Evolutionary conservation across 2,797 vertebrate genomes (phyloP).

Genomic region (Numenius phaeopus): DNA sequence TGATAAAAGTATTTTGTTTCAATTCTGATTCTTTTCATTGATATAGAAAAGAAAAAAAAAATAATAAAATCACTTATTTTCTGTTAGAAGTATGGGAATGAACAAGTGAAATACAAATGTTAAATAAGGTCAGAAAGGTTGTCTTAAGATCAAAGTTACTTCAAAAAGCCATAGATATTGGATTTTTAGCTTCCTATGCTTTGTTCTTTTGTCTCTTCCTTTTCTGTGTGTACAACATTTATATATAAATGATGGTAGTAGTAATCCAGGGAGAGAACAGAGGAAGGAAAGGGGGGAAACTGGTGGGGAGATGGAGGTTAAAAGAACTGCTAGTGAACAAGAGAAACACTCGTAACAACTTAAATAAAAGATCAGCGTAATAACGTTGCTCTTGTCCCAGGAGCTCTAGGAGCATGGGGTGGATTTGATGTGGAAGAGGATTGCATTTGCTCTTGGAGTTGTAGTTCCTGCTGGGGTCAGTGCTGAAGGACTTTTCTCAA

Average conservation of each 20-base stretch:
- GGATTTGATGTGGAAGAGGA: not conserved
- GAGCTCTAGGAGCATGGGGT: not conserved
- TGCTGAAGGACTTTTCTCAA: not conserved
- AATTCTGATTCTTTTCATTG: not conserved
- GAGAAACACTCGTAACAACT: not conserved
- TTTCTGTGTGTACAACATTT: not conserved
- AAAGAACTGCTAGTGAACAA: not conserved
- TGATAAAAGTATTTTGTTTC: not conserved
- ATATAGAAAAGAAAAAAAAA: too few relatives aligned
- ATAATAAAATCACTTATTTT: fast-evolving
- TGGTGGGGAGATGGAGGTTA: not conserved
- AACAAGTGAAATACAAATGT: not conserved
- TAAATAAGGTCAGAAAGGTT: not conserved
- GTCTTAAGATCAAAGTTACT: not conserved
- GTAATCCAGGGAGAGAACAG: not conserved
- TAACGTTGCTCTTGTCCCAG: not conserved
- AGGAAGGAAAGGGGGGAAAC: not conserved
- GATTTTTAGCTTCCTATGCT: not conserved
- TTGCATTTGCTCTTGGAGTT: not conserved
- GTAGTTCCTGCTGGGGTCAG: not conserved
- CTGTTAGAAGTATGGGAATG: not conserved
- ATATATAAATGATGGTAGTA: too few relatives aligned
- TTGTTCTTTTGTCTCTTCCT: not conserved
- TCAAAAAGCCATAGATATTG: not conserved
- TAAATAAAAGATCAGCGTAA: not conserved